Base-by-base conservation (phyloP, 2,113 vertebrate genomes). In the Corapipo altera region DNA sequence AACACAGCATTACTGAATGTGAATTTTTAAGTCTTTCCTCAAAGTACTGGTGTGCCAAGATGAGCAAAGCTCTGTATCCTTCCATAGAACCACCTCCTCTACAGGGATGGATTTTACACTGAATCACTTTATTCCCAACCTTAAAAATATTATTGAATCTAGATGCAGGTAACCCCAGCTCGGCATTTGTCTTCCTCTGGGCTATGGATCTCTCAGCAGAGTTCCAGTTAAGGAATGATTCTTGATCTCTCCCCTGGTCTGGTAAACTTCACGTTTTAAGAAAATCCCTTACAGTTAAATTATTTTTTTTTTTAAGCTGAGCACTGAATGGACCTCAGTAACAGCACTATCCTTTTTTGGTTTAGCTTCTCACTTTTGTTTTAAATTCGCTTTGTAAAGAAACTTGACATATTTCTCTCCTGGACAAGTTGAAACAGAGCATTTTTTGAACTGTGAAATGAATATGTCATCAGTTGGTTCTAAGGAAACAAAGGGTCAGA, bases 401-500 rank as follows among this genome's bases (percentile, higher is more conserved):
- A 87, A 82, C 37, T 24, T 76, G 84, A 91, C 91, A 73, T 61
- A 59, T 46, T 85, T 91, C 49, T 66, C 73, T 81, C 61, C n/a
- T 3, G 0, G 87, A 54, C 94, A 97, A 95, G 96, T 85, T 4
- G 30, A 70, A 97, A 94, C 89, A 82, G 76, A 87, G 18, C 8
- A 15, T 33, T 91, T 91, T 94, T 93, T 86, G 32, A 91, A 74
- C 87, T 73, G 54, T 69, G 66, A 91, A 91, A 90, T 39, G 49
- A 93, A 11, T 58, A 67, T 74, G 78, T 95, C 93, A 91, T 88
- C 64, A 9, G 51, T 76, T n/a, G 51, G 67, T 90, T 74, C 89
- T 24, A 66, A 43, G 46, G 43, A 88, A 94, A 89, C 84, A 96
- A 95, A 95, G 39, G 78, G 58, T 95, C 94, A 81, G 89, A 57